Conservation (phyloP, 2,113 vertebrate genomes). For the Cochlearius cochlearius region DNA sequence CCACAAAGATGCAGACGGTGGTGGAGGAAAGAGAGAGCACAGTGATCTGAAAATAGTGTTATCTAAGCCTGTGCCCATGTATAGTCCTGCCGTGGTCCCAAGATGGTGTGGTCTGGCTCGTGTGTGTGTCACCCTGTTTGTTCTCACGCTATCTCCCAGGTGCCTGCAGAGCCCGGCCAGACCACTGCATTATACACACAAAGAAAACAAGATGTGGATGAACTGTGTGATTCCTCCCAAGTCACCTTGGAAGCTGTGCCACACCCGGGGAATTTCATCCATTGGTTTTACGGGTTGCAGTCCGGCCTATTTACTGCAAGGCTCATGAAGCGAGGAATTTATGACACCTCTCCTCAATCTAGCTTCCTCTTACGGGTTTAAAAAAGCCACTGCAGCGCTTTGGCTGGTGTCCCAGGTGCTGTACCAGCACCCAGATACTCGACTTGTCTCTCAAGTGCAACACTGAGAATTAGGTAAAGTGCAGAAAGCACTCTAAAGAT, state of each 20-base stretch:
- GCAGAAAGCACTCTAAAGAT: not conserved
- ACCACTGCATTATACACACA: not conserved
- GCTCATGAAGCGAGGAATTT: not conserved
- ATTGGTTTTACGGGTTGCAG: not conserved
- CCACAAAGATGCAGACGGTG: not conserved
- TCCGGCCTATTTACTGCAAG: accelerated
- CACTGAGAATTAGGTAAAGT: not conserved
- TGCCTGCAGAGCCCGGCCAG: not conserved
- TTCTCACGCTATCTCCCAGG: not conserved
- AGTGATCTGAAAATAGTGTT: not conserved
- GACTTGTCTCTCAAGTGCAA: not conserved
- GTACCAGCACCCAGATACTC: not conserved
- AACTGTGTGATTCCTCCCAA: not conserved
- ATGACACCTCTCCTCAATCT: not conserved
- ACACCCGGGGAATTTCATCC: not conserved
- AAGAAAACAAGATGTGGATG: not conserved
- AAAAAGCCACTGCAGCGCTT: not conserved
- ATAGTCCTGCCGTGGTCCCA: not conserved
- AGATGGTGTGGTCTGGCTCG: accelerated
- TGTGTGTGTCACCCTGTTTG: accelerated
- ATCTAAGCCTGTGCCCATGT: accelerated
- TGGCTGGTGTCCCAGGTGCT: not conserved
- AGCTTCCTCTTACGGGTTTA: accelerated
- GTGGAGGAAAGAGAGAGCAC: not conserved
- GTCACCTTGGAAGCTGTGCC: not conserved